These are phyloP conservation scores for Crocidura indochinensis DNA, from an alignment of 2,797 vertebrate genomes.

Conservation along the genomic window DNA sequence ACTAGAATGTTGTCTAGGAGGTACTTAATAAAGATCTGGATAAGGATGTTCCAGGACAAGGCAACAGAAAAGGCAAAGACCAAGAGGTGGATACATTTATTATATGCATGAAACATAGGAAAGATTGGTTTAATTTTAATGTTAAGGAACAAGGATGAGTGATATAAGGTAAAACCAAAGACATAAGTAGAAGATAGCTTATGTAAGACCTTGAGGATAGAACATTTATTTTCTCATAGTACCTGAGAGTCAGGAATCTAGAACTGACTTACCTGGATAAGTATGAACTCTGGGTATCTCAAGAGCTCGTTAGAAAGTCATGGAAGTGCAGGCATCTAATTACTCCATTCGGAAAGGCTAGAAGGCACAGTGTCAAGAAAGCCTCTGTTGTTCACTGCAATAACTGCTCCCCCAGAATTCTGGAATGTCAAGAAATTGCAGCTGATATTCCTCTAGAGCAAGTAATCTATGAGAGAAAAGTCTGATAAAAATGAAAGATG, in stretches of 20 bases:
- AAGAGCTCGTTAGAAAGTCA: neutral
- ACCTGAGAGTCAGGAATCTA: constrained; percentile 25
- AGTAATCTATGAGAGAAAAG: neutral
- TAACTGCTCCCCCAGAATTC: neutral
- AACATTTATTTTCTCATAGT: constrained; percentile 24
- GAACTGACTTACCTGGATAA: neutral
- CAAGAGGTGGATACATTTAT: neutral
- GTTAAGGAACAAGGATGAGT: neutral
- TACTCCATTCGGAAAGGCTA: neutral
- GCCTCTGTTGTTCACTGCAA: neutral
- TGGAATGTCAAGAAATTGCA: neutral
- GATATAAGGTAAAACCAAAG: neutral
- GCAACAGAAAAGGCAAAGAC: constrained; percentile 8
- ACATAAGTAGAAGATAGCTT: neutral
- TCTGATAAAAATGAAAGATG: neutral
- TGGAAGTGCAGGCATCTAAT: neutral
- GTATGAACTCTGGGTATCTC: neutral
- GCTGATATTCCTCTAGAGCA: neutral
- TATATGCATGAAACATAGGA: neutral
- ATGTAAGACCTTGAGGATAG: no score
- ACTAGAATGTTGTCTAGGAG: neutral
- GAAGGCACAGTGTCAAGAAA: neutral
- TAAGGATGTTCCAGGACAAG: neutral
- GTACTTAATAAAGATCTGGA: neutral
- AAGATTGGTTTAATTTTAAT: neutral